Percentiles rank a stretch among this genome's conserved stretches.
phyloP scores from a whole-genome alignment of 2,888 invertebrate species.

The Thereva unica region DNA sequence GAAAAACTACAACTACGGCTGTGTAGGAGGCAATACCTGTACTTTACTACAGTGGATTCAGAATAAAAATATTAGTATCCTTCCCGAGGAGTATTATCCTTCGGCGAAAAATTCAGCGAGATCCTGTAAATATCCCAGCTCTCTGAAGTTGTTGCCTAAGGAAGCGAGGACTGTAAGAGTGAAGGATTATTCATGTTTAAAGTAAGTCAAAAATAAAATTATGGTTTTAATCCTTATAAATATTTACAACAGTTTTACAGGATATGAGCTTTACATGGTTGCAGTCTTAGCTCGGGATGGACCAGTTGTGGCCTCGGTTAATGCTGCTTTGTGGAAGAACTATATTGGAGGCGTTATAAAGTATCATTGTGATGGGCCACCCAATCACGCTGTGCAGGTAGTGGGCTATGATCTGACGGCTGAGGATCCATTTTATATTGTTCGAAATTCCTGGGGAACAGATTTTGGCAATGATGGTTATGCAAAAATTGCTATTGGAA shows the following conservation, averaged over 20 bases:
- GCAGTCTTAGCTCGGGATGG: slow-evolving; percentile 69
- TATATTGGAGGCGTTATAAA: slow-evolving; percentile 84
- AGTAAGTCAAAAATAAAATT: slow-evolving; percentile 38
- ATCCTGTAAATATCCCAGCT: slow-evolving; percentile 4
- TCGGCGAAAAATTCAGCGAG: slow-evolving; percentile 46
- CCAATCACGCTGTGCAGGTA: slow-evolving; percentile 80
- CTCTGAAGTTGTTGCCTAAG: slow-evolving; percentile 8
- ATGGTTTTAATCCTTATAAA: background rate
- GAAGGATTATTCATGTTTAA: slow-evolving; percentile 40
- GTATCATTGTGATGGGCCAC: slow-evolving; percentile 70
- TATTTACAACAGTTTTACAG: slow-evolving; percentile 39
- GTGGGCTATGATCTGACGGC: slow-evolving; percentile 79
- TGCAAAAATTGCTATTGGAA: slow-evolving; percentile 73
- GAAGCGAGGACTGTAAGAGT: slow-evolving; percentile 32
- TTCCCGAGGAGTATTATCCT: slow-evolving; percentile 67
- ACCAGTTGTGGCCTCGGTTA: slow-evolving; percentile 79
- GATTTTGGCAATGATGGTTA: slow-evolving; percentile 78
- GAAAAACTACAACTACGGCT: slow-evolving; percentile 71
- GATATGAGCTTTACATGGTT: slow-evolving; percentile 42
- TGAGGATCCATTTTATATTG: slow-evolving; percentile 77
- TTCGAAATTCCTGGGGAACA: slow-evolving; percentile 83
- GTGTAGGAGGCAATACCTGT: slow-evolving; percentile 81
- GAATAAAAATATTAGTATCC: slow-evolving; percentile 62
- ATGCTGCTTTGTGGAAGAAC: slow-evolving; percentile 84
- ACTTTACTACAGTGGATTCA: slow-evolving; percentile 74